Percentiles rank a stretch among this genome's conserved stretches.
phyloP scores from a whole-genome alignment of 2,113 vertebrate genomes.

The Ondatra zibethicus region DNA sequence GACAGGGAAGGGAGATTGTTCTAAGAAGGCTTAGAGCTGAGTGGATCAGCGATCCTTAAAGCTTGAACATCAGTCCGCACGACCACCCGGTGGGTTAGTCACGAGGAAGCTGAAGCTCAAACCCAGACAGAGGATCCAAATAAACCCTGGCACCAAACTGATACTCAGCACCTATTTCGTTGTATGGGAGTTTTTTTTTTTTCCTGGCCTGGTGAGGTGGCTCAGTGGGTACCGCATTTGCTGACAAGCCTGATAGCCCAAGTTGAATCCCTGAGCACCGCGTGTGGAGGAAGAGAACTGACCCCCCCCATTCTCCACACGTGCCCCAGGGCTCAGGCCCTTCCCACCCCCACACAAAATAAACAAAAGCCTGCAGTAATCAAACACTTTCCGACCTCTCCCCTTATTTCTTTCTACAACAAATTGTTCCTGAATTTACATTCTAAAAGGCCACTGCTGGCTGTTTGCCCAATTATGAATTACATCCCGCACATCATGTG shows the following conservation, averaged over 20 bases:
- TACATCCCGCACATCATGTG: not conserved
- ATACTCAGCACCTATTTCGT: not conserved
- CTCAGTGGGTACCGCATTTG: not conserved
- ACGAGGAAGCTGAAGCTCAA: not conserved
- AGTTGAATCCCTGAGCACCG: no score
- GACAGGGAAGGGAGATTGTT: not conserved
- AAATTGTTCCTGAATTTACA: slow-evolving; percentile 14
- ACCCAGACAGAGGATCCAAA: not conserved
- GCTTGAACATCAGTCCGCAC: not conserved
- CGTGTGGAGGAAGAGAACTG: not conserved
- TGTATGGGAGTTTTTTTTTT: slow-evolving; percentile 29
- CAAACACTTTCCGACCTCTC: not conserved
- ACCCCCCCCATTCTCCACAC: not conserved
- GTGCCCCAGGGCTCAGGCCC: not conserved
- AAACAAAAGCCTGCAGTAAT: not conserved
- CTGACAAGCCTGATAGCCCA: not conserved
- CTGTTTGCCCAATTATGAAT: not conserved
- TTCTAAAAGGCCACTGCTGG: not conserved
- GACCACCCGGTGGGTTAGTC: not conserved
- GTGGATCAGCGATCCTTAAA: not conserved
- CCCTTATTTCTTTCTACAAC: not conserved
- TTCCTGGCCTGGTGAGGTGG: not conserved
- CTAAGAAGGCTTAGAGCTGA: not conserved
- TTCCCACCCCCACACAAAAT: not conserved
- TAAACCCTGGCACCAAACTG: not conserved